Evolutionary conservation across 2,113 vertebrate species (phyloP).

Genomic region (Thoracochromis brauschi): DNA sequence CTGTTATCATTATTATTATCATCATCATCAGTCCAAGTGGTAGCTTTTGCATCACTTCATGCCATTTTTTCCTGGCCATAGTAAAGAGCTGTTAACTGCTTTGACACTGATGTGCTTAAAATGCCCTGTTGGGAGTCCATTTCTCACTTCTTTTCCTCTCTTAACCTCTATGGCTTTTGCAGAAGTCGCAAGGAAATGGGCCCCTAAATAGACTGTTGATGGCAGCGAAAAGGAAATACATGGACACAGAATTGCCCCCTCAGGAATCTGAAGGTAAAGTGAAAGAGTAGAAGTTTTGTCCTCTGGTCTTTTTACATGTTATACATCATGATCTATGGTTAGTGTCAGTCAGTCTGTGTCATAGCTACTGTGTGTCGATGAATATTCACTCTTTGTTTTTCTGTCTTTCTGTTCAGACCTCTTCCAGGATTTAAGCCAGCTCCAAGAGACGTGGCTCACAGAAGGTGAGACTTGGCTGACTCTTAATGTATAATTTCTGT

Average conservation of each 20-base stretch:
- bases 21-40: not conserved
- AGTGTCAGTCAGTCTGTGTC: not conserved
- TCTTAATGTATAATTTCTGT: not conserved
- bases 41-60: not conserved
- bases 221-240: conserved; percentile 78
- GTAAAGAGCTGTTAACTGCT: not conserved
- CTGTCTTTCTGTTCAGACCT: conserved; percentile 75
- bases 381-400: not conserved
- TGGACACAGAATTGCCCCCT: conserved; percentile 80
- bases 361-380: not conserved
- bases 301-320: not conserved
- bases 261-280: conserved; percentile 91
- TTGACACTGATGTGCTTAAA: not conserved
- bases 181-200: conserved; percentile 85
- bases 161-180: conserved; percentile 53
- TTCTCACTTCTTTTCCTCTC: conserved; percentile 37
- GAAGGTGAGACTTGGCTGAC: conserved; percentile 80
- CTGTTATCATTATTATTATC: not conserved
- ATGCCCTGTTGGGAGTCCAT: not conserved
- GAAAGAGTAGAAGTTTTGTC: conserved; percentile 16
- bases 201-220: conserved; percentile 77
- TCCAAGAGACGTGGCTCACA: conserved; percentile 95
- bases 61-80: not conserved
- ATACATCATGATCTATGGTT: not conserved
- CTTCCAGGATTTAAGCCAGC: conserved; percentile 93